phyloP scores from a whole-genome alignment of 2,113 vertebrate species.

The Amphilophus citrinellus region DNA sequence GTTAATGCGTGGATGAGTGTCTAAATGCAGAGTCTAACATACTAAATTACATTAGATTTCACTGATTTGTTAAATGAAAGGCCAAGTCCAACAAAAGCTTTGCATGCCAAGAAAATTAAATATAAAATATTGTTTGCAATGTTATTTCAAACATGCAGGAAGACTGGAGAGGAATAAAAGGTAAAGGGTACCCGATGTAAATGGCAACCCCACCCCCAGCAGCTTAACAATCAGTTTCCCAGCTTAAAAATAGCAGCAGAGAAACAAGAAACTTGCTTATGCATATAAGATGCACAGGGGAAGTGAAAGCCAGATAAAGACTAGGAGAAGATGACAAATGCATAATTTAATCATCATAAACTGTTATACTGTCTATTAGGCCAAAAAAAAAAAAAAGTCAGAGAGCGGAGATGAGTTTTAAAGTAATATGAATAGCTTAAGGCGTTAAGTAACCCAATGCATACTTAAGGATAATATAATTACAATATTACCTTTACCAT shows the following conservation, averaged over 20 bases:
- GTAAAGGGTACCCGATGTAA: too few species aligned
- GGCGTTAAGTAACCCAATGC: background rate
- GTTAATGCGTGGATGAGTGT: background rate
- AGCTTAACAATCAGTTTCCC: slow-evolving; percentile 23
- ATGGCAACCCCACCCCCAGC: slow-evolving; percentile 1
- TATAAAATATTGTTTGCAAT: too few species aligned
- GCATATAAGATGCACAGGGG: slow-evolving; percentile 11
- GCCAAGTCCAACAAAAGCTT: too few species aligned
- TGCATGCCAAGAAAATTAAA: too few species aligned
- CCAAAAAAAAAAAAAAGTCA: background rate
- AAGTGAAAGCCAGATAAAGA: background rate
- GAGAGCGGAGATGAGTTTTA: background rate
- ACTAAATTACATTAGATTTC: too few species aligned
- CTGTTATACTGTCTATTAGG: background rate
- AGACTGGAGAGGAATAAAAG: background rate
- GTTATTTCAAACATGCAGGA: background rate
- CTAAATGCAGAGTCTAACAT: too few species aligned
- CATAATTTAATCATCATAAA: background rate
- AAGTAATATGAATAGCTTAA: background rate
- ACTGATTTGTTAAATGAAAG: too few species aligned
- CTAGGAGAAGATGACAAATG: background rate
- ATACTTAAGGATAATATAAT: background rate
- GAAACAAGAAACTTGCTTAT: background rate
- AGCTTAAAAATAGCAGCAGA: slow-evolving; percentile 32
- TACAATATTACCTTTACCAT: background rate